Evolutionary conservation across 2,797 vertebrate genomes (phyloP).

Genomic region (Sitta carolinensis): DNA sequence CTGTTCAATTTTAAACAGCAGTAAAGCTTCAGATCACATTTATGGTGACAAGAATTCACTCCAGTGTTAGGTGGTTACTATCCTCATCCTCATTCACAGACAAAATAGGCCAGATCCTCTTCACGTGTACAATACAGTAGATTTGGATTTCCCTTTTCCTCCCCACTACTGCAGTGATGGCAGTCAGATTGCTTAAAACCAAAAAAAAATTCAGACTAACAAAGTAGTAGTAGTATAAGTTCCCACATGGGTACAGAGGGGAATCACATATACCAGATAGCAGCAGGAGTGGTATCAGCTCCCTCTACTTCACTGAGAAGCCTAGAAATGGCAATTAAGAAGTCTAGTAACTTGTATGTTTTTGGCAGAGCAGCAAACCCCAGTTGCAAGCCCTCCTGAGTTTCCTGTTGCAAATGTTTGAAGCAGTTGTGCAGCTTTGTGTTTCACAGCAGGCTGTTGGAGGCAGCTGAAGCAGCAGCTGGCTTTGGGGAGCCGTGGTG

Average conservation of each 20-base stretch:
- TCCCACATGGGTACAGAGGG: not conserved
- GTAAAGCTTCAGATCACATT: not conserved
- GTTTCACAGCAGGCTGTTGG: not conserved
- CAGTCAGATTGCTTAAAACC: not conserved
- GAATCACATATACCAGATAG: not conserved
- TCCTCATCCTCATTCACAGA: not conserved
- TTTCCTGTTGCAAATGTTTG: not conserved
- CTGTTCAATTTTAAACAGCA: slow-evolving; percentile 20
- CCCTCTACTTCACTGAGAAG: not conserved
- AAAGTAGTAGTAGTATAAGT: not conserved
- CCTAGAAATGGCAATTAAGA: not conserved
- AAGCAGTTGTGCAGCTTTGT: not conserved
- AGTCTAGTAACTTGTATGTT: not conserved
- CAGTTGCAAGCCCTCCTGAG: not conserved
- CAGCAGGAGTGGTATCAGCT: not conserved
- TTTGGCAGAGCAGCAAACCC: not conserved
- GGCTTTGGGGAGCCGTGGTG: not conserved
- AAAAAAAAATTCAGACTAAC: not conserved
- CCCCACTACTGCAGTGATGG: not conserved
- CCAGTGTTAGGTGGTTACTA: not conserved
- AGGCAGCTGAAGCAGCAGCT: not conserved
- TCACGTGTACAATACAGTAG: accelerated
- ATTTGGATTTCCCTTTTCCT: not conserved
- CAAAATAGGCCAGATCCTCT: not conserved
- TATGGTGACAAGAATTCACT: not conserved